These are phyloP conservation scores for Zenarchopterus dispar DNA, from an alignment of 2,797 vertebrate species.

Conservation along the genomic window DNA sequence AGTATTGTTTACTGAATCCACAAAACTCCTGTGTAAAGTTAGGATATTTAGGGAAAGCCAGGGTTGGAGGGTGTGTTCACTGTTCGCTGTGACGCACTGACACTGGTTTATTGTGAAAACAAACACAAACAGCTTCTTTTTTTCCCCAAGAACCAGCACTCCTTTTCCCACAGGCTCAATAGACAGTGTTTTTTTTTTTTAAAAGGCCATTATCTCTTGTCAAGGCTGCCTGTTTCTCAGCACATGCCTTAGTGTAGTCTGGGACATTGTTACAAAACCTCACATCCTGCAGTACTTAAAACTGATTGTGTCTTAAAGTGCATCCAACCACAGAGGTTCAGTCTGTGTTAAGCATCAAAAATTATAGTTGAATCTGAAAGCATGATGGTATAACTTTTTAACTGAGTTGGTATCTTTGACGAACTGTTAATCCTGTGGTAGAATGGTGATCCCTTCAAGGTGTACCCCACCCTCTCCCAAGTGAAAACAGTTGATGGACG, in stretches of 20 bases:
- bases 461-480: no score
- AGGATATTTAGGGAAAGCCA: slow-evolving; percentile 31
- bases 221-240: slow-evolving; percentile 46
- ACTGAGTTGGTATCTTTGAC: neutral
- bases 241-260: slow-evolving; percentile 19
- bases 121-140: slow-evolving; percentile 47
- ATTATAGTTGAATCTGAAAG: neutral
- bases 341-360: neutral
- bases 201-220: slow-evolving; percentile 29
- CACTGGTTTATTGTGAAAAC: slow-evolving; percentile 68
- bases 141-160: slow-evolving; percentile 17
- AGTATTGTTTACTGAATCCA: slow-evolving; percentile 18
- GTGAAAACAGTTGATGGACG: no score
- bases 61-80: slow-evolving; percentile 43
- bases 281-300: slow-evolving; percentile 8
- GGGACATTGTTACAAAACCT: slow-evolving; percentile 35
- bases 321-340: neutral
- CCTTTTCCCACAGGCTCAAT: slow-evolving; percentile 53
- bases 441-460: neutral
- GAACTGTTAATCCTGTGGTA: neutral
- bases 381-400: no score
- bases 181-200: slow-evolving; percentile 7
- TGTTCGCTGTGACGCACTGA: slow-evolving; percentile 39
- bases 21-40: slow-evolving; percentile 7
- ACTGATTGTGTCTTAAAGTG: neutral